These are phyloP conservation scores for Goniozus legneri DNA, from an alignment of 1,140 invertebrate genomes.

Conservation along the genomic window DNA sequence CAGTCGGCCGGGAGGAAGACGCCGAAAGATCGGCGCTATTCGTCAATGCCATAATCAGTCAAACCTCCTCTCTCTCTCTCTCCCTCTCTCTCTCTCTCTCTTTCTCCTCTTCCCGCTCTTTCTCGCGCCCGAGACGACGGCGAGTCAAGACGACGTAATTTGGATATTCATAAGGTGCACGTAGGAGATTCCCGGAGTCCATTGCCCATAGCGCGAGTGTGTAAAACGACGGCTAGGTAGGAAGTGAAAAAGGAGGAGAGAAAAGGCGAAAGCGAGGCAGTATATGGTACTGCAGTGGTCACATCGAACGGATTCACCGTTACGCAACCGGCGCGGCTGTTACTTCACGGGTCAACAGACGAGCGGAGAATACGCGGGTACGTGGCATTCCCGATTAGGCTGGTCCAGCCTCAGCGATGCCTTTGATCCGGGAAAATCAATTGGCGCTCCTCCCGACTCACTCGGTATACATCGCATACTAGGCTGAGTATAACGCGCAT, in stretches of 20 bases:
- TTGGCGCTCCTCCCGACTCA: too few species aligned
- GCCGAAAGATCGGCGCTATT: too few species aligned
- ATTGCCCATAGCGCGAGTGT: too few species aligned
- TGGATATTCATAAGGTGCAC: conserved; percentile 34
- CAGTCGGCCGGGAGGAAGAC: too few species aligned
- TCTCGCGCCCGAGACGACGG: neutral
- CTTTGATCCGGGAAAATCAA: too few species aligned
- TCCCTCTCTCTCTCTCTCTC: conserved; percentile 1
- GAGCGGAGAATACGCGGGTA: conserved; percentile 20
- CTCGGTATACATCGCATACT: too few species aligned
- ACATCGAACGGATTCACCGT: conserved; percentile 38
- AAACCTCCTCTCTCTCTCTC: neutral
- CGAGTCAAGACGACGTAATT: conserved; percentile 30
- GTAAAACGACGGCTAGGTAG: too few species aligned
- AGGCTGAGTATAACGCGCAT: too few species aligned
- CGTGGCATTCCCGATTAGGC: conserved; percentile 28
- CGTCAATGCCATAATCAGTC: too few species aligned
- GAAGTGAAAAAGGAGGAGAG: conserved; percentile 7
- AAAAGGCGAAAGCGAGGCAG: conserved; percentile 4
- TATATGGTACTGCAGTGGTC: conserved; percentile 33
- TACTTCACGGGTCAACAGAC: conserved; percentile 27
- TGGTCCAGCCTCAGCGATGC: conserved; percentile 22
- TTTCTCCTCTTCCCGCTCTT: neutral
- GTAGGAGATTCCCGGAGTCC: conserved; percentile 14
- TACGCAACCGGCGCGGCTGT: conserved; percentile 39